Percentiles rank a stretch among this genome's conserved stretches.
phyloP scores from a whole-genome alignment of 2,113 vertebrate species.

The Gulo gulo region DNA sequence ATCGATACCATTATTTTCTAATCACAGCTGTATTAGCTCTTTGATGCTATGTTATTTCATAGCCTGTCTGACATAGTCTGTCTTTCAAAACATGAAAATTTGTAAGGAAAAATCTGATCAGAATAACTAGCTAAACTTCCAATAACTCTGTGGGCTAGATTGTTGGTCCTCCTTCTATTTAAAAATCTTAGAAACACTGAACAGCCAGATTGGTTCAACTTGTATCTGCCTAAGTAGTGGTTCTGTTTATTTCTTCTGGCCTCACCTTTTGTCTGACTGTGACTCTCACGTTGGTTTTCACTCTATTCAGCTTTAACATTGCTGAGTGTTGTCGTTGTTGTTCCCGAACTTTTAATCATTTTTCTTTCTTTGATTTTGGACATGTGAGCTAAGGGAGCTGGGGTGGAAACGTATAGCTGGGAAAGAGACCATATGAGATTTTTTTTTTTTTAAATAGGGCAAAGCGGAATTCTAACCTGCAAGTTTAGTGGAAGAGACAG shows the following conservation, averaged over 20 bases:
- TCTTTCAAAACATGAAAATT: background rate
- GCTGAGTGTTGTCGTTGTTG: background rate
- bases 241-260: background rate
- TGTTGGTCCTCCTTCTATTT: background rate
- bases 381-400: background rate
- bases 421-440: background rate
- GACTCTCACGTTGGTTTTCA: background rate
- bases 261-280: background rate
- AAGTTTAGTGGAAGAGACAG: background rate
- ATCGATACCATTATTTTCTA: slow-evolving; percentile 9
- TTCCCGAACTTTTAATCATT: background rate
- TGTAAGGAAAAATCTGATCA: background rate
- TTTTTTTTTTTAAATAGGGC: too few species aligned
- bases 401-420: background rate
- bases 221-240: background rate
- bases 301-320: background rate
- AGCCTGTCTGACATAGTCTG: background rate
- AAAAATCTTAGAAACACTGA: background rate
- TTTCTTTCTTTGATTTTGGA: background rate
- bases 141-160: background rate
- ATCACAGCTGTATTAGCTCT: background rate
- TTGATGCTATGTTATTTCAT: background rate
- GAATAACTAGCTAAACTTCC: background rate
- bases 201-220: too few species aligned
- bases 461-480: background rate